These are phyloP conservation scores for Ranitomeya variabilis DNA, from an alignment of 2,113 vertebrate species.

Conservation along the genomic window DNA sequence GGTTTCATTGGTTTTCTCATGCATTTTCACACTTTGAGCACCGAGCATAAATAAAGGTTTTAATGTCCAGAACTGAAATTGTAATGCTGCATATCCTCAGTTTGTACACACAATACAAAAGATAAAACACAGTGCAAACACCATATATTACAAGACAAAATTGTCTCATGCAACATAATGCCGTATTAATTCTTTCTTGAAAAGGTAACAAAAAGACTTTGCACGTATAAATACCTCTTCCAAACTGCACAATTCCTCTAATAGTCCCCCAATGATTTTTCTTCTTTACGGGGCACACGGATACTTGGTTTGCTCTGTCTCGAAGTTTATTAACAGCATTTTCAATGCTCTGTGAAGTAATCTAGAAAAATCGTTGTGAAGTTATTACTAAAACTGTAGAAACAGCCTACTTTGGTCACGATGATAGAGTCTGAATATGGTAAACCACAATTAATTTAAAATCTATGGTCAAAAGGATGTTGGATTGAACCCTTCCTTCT, in stretches of 20 bases:
- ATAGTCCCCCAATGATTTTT: slow-evolving; percentile 77
- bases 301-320: slow-evolving; percentile 60
- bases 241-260: slow-evolving; percentile 71
- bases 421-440: not conserved
- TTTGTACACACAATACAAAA: not conserved
- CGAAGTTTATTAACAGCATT: slow-evolving; percentile 60
- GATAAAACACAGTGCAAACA: not conserved
- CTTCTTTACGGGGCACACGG: slow-evolving; percentile 64
- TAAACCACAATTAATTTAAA: not conserved
- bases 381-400: not conserved
- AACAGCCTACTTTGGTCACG: not conserved
- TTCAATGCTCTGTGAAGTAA: slow-evolving; percentile 65
- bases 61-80: not conserved
- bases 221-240: slow-evolving; percentile 68
- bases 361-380: not conserved
- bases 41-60: too few species aligned
- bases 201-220: not conserved
- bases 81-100: not conserved
- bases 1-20: too few species aligned
- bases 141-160: too few species aligned
- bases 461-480: not conserved
- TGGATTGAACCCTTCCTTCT: not conserved
- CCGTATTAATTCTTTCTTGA: not conserved
- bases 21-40: too few species aligned
- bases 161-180: too few species aligned